phyloP scores from a whole-genome alignment of 2,113 vertebrate genomes.

The Mus pahari region DNA sequence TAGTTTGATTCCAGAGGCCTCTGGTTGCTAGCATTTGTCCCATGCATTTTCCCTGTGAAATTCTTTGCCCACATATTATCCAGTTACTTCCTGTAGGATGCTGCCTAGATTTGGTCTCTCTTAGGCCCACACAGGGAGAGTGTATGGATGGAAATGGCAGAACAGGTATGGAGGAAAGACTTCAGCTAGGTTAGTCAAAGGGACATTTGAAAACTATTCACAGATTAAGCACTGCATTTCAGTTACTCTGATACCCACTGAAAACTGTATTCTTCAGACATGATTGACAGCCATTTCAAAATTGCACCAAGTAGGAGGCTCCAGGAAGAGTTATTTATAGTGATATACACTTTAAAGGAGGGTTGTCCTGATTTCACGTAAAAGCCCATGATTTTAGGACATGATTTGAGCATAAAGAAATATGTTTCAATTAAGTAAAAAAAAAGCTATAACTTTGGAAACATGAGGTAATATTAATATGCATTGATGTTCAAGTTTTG shows the following conservation, averaged over 20 bases:
- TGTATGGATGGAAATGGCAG: accelerated
- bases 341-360: slow-evolving; percentile 16
- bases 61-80: not conserved
- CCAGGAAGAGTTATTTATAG: not conserved
- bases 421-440: slow-evolving; percentile 39
- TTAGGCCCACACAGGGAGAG: not conserved
- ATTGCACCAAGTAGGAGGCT: not conserved
- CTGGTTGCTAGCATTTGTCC: not conserved
- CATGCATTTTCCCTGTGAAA: not conserved
- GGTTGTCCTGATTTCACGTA: not conserved
- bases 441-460: slow-evolving; percentile 40
- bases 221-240: slow-evolving; percentile 45
- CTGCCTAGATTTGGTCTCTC: not conserved
- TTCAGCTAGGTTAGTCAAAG: not conserved
- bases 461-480: not conserved
- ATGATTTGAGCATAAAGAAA: not conserved
- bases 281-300: slow-evolving; percentile 47
- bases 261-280: slow-evolving; percentile 15
- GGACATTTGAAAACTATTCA: not conserved
- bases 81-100: not conserved
- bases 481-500: slow-evolving; percentile 3
- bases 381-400: slow-evolving; percentile 47
- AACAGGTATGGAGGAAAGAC: not conserved
- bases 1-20: not conserved
- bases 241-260: not conserved